These are phyloP conservation scores for Gymnorhina tibicen DNA, from an alignment of 2,113 vertebrate species.

Conservation along the genomic window DNA sequence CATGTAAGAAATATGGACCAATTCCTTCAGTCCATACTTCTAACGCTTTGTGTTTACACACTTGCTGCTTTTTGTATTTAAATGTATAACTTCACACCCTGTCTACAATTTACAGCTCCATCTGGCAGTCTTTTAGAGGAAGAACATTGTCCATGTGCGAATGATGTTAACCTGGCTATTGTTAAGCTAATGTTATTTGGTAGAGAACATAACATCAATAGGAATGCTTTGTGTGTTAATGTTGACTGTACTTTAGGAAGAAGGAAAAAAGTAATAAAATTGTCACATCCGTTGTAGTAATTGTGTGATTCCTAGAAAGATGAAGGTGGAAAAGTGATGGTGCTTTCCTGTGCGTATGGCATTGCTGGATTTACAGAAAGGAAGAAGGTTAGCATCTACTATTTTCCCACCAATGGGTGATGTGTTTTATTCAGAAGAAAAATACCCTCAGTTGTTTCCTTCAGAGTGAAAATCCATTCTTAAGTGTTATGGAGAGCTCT, in stretches of 20 bases:
- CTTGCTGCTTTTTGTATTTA: not conserved
- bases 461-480: not conserved
- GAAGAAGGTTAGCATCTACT: not conserved
- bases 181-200: not conserved
- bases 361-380: not conserved
- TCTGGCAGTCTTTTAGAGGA: not conserved
- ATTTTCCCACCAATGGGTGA: not conserved
- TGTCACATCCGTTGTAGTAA: not conserved
- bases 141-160: not conserved
- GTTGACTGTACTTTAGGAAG: not conserved
- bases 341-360: not conserved
- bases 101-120: not conserved
- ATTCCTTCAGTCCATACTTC: not conserved
- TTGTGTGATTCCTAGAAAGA: not conserved
- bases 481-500: not conserved
- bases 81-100: not conserved
- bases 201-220: not conserved
- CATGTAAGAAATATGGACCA: not conserved
- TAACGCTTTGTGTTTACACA: not conserved
- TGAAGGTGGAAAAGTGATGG: not conserved
- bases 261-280: not conserved
- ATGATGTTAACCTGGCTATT: not conserved
- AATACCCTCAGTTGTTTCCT: not conserved
- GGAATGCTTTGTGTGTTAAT: not conserved
- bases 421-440: not conserved